Evolutionary conservation across 2,888 invertebrate species (phyloP), one percentile per base, ranked within the genome.

Genomic region (Hypselothyrea guttata): DNA sequence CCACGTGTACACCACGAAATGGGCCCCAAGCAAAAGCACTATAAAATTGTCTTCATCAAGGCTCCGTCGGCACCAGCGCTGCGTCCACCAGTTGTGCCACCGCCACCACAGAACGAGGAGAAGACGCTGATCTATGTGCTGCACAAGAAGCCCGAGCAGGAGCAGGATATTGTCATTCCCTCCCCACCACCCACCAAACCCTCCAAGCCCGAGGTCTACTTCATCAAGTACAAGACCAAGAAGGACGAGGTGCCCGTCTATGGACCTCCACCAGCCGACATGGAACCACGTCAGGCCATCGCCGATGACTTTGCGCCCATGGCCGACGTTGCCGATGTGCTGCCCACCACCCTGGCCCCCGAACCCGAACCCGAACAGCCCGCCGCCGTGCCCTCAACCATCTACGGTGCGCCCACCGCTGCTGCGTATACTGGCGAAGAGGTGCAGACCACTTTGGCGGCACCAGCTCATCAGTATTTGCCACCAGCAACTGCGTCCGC

Each of bases 31-130:
- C 95, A 96, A 90, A 96, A 96, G 86, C 95, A 96, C 90, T 95
- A 96, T 92, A 96, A 96, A 90, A 96, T 96, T 89, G 95, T 96
- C 90, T 96, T 96, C 93, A 96, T 96, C 91, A 96, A 96, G 92
- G 96, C 96, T 45, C 96, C 96, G 75, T 92, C 95, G 74, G 93
- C 95, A 48, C 95, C 95, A 35, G 92, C 94, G 47, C 94, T 95
- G 41, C 93, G 94, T 61, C 94, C 93, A 0, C 96, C 96, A 70
- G 92, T 95, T 67, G 95, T 96, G 73, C 95, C 95, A 52, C 91
- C 94, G 15, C 93, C 94, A 87, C 93, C 93, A 65, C 95, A 95
- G 88, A 94, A 95, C 89, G 95, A 95, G 91, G 95, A 95, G 90
- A 96, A 96, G 92, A 96, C 96, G 44, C 92, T 96, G 68, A 95